Base-by-base conservation (phyloP, 2,797 vertebrate species). In the Heliangelus exortis region DNA sequence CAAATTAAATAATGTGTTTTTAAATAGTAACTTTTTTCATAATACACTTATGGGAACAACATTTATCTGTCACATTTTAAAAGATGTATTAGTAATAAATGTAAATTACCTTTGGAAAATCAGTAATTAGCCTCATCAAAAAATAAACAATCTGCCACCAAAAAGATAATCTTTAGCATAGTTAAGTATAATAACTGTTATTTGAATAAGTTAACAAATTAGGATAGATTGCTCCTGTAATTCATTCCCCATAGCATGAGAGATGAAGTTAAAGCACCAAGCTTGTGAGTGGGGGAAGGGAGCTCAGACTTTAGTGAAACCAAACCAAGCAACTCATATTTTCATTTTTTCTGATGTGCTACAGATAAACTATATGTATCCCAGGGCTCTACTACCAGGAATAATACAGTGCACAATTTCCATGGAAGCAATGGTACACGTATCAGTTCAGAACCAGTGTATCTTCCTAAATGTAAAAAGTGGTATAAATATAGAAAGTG, bases 171-270 rank as follows among this genome's bases (percentile, higher is more conserved):
- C 98, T 98, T 98, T 98, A 98, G 97, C 98, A 98, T 97, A 98
- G 98, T 98, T 98, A 98, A 98, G 98, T 98, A 97, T 98, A 98
- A 98, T 98, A 98, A 98, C 98, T 97, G 98, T 98, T 98, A 98
- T 98, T 98, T 98, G 98, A 98, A 98, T 98, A 98, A 98, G 98
- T 98, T 98, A 98, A 98, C 98, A 98, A 98, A 98, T 98, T 98
- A 98, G 98, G 98, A 97, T 98, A 98, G 98, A 98, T 98, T 98
- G 98, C 98, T 97, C 97, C 97, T 98, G 97, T 98, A 98, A 98
- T 98, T 98, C 98, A 98, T 96, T 98, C 97, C 97, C 98, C 97
- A 97, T 98, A 98, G 98, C 98, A 98, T 98, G 97, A 98, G 97
- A 98, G 97, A 98, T 97, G 98, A 98, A 98, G 97, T 98, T 97